phyloP scores from a whole-genome alignment of 2,888 invertebrate genomes.

The Cordylochernes scorpioides region DNA sequence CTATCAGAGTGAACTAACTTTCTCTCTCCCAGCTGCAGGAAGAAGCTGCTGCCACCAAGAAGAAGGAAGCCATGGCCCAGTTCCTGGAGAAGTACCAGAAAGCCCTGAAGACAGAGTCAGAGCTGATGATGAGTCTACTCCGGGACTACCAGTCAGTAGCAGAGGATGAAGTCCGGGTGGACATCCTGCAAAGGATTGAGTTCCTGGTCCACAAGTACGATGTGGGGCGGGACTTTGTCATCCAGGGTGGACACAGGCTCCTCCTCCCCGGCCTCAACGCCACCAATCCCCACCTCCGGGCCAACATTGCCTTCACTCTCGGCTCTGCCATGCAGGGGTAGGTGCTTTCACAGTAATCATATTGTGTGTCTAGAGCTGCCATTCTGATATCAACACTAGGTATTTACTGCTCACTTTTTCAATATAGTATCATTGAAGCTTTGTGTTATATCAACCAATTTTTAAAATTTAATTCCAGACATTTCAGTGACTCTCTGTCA shows the following conservation, averaged over 20 bases:
- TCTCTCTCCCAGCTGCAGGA: too few relatives aligned
- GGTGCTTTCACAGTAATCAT: constrained; percentile 1
- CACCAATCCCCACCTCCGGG: constrained; percentile 30
- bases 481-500: too few relatives aligned
- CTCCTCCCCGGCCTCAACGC: constrained; percentile 37
- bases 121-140: too few relatives aligned
- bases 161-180: constrained; percentile 23
- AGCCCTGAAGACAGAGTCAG: constrained; percentile 19
- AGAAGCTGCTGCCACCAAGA: too few relatives aligned
- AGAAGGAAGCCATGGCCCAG: constrained; percentile 36
- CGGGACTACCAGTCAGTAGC: constrained; percentile 21
- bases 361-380: too few relatives aligned
- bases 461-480: too few relatives aligned
- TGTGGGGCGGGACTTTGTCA: constrained; percentile 35
- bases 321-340: constrained; percentile 38
- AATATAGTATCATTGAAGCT: too few relatives aligned
- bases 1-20: too few relatives aligned
- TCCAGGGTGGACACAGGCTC: constrained; percentile 27
- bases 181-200: constrained; percentile 35
- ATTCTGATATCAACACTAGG: too few relatives aligned
- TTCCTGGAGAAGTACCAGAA: constrained; percentile 24
- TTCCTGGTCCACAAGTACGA: constrained; percentile 39
- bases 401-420: too few relatives aligned
- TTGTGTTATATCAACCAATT: too few relatives aligned
- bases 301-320: constrained; percentile 34